A percentile compares a stretch with the other conserved stretches of the same genome.
These are phyloP conservation scores for Drosophila lutescens DNA, from an alignment of 2,888 invertebrate genomes.

Conservation along the genomic window DNA sequence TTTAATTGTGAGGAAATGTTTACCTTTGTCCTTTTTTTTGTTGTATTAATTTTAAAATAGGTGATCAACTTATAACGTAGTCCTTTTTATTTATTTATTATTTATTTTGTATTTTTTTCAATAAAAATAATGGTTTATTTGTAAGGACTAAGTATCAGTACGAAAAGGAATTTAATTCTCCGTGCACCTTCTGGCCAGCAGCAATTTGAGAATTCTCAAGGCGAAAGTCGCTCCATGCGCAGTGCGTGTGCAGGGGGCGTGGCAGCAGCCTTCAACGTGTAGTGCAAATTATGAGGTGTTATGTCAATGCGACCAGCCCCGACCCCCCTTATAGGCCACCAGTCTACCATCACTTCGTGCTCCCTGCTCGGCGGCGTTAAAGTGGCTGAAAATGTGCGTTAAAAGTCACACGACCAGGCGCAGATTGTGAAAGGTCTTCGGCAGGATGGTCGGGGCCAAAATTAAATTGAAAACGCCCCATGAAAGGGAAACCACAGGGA, in stretches of 20 bases:
- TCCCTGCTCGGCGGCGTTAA: slow-evolving; percentile 54
- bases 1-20: too few relatives aligned
- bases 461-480: slow-evolving; percentile 73
- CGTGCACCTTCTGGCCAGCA: slow-evolving; percentile 9
- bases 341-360: slow-evolving; percentile 3
- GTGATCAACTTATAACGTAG: too few relatives aligned
- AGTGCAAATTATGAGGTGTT: slow-evolving; percentile 79
- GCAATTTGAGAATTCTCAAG: slow-evolving; percentile 79
- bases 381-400: slow-evolving; percentile 73
- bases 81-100: too few relatives aligned
- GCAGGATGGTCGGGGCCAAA: slow-evolving; percentile 49
- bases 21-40: too few relatives aligned
- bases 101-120: too few relatives aligned
- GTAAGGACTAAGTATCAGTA: too few relatives aligned
- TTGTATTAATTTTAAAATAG: too few relatives aligned
- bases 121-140: too few relatives aligned
- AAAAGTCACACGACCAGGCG: slow-evolving; percentile 72
- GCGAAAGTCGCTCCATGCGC: slow-evolving; percentile 62
- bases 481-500: slow-evolving; percentile 60
- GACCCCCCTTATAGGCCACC: neutral
- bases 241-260: slow-evolving; percentile 55
- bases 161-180: too few relatives aligned
- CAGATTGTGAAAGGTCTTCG: slow-evolving; percentile 67
- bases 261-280: slow-evolving; percentile 60
- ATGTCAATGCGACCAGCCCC: slow-evolving; percentile 64